Evolutionary conservation across 2,113 vertebrate genomes (phyloP), one percentile per base, ranked within the genome.

Genomic region (Anarhynchus alexandrinus): DNA sequence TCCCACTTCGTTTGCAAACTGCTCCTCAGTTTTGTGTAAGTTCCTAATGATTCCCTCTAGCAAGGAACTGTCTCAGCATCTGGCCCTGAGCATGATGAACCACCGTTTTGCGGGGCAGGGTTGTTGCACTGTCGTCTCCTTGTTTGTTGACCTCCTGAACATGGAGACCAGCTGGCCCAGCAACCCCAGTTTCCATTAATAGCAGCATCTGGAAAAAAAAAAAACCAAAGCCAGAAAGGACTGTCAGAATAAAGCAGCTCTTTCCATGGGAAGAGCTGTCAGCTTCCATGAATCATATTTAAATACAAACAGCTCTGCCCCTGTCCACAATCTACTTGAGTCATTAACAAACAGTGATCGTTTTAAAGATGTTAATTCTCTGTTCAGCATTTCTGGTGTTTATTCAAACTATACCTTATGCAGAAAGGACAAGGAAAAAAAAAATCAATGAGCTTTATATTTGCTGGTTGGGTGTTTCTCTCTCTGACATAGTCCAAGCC

Each of bases 121-220:
- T 99, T 99, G 97, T 97, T 98, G 92, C 99, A 99, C 92, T 98
- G 97, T 17, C 99, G 98, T 43, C 95, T 98, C 64, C 99, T 98
- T 5, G 87, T 98, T 94, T 93, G 98, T 12, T 83, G 97, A 38
- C 95, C 90, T 58, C 96, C 96, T 8, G 96, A 98, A 90, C 99
- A 99, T 0, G 97, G 52, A 6, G 99, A 98, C 99, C 99, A 99
- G 16, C 93, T 84, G 27, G 98, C 98, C 99, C 99, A 99, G 96
- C 99, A 99, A 62, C 96, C 99, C 99, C 99, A 99, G 70, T 86
- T 98, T 59, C 99, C 99, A 43, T 98, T 98, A 26, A 99, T 77
- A 58, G 94, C 94, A 72, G 98, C 59, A 72, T 91, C 99, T 99
- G 93, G 54, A 77, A 88, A 88, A 88, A 91, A 85, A 74, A 10